These are phyloP conservation scores for Leucoraja ocellata DNA, from an alignment of 2,797 vertebrate species.

Conservation along the genomic window DNA sequence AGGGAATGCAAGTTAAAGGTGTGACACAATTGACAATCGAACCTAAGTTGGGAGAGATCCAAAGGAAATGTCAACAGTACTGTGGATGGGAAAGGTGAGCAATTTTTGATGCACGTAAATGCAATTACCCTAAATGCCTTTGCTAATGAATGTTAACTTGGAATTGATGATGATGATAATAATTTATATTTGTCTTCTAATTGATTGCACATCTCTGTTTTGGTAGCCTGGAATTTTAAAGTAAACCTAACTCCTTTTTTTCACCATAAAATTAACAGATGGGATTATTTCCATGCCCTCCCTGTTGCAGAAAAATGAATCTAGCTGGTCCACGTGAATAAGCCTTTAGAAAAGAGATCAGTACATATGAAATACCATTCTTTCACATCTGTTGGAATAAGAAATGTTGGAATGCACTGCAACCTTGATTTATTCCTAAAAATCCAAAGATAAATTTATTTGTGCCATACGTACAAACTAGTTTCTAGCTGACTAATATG, in stretches of 20 bases:
- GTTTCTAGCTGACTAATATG: background rate
- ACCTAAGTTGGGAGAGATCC: slow-evolving; percentile 82
- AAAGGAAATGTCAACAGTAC: slow-evolving; percentile 86
- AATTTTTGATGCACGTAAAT: slow-evolving; percentile 39
- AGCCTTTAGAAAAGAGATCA: background rate
- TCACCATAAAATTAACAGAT: background rate
- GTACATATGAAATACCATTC: background rate
- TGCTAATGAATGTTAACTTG: background rate
- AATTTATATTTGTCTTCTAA: background rate
- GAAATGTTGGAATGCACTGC: background rate
- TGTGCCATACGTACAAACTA: background rate
- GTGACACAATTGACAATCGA: slow-evolving; percentile 83
- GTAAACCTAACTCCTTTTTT: background rate
- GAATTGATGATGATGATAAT: background rate
- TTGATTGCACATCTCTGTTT: background rate
- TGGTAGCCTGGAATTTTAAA: background rate
- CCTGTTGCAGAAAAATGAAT: background rate
- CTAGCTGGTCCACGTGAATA: background rate
- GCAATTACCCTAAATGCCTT: background rate
- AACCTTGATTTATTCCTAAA: background rate
- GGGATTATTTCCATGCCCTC: background rate
- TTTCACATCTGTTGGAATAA: background rate
- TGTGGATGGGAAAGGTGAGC: slow-evolving; percentile 88
- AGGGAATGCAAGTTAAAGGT: slow-evolving; percentile 81
- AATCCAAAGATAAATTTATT: background rate